Evolutionary conservation across 2,113 vertebrate genomes (phyloP), one percentile per base, ranked within the genome.

Genomic region (Xyliphius kryptos): DNA sequence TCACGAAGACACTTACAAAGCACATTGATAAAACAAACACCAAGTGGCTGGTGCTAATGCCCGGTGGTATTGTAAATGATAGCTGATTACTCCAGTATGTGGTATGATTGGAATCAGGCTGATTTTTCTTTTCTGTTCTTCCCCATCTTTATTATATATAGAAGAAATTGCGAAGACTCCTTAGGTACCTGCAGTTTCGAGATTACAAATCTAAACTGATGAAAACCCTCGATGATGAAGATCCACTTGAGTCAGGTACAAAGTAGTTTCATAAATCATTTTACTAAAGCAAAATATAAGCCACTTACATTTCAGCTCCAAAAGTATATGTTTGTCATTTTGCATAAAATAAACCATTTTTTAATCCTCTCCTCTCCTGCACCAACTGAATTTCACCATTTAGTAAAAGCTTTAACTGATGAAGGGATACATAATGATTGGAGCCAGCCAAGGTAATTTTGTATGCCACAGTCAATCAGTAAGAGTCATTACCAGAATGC

Each of bases 171-270:
- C 81, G 77, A 1, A 83, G 94, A 63, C 80, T 97, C 17, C 74
- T 98, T 40, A 96, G 92, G 74, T 97, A 97, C 76, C 91, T 98
- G 80, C 91, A 92, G 80, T 97, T 97, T 60, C 87, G 93, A 81
- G 95, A 98, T 83, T 97, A 92, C 81, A 98, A 97, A 81, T 97
- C 94, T 54, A 98, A 95, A 83, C 82, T 98, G 9, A 74, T 98
- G 43, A 97, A 93, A 84, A 86, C 80, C 67, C 71, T 97, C n/a
- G 95, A 98, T 1, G 94, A 97, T 1, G 95, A 98, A 7, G 94
- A 98, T 2, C 50, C 81, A 9, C 81, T 86, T 0, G 95, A 98
- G 79, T 40, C 80, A 20, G 84, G 87, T 89, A 75, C 9, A 72
- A 6, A 38, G 7, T 9, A 37, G 1, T n/a, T 36, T 46, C 38